Evolutionary conservation across 2,888 invertebrate genomes (phyloP), one percentile per base, ranked within the genome.

Genomic region (Dryobota labecula): DNA sequence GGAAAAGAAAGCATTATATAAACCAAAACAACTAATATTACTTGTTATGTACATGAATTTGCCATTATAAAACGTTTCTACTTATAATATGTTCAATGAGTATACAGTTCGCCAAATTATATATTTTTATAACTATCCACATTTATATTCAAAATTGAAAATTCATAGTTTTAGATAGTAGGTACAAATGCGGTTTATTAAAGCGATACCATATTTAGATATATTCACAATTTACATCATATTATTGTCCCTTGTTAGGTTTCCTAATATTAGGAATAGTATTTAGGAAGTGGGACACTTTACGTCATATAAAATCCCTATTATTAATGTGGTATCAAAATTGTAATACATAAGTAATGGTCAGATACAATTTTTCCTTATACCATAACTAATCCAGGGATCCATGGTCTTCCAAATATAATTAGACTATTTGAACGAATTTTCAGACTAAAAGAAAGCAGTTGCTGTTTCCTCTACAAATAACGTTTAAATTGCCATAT

Each of bases 131-230:
- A 94, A 91, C 92, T 93, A 92, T 90, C 92, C 94, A 94, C 92
- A 91, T 93, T 94, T 91, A 93, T 93, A 94, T 93, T 93, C 93
- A 87, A 95, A 94, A 94, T 94, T 94, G 89, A 91, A 87, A 92
- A 91, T 91, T 88, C 89, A 90, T 93, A 91, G 91, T 89, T 88
- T 92, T 91, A 90, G 89, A 88, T 85, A 86, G 82, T 89, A 87
- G 87, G 88, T 88, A 89, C 86, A 89, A 87, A 88, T 88, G 90
- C 90, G 85, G 89, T 91, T 91, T 91, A 89, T 87, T 87, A 87
- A 90, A 89, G 89, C 89, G 87, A 90, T 90, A 90, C 88, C 89
- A 87, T 89, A 90, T 90, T 90, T 91, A 92, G 89, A 91, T 88
- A 88, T 90, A 91, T 87, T 89, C 89, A 90, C 87, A 83, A 86